Evolutionary conservation across 2,888 invertebrate species (phyloP).

Genomic region (Ferrisia virgata): DNA sequence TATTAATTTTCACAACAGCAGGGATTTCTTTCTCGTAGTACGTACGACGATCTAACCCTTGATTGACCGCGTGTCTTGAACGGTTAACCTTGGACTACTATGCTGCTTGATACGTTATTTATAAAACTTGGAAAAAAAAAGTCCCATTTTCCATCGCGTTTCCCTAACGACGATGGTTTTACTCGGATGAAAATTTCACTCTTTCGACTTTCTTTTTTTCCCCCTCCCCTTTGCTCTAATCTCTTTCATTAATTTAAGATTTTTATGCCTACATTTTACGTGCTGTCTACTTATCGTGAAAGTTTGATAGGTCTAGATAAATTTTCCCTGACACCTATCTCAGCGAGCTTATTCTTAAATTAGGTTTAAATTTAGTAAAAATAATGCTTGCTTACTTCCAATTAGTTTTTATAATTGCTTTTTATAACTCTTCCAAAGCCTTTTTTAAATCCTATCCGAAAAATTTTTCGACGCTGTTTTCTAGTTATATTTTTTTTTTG

Average conservation of each 20-base stretch:
- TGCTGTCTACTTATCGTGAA: too few relatives aligned
- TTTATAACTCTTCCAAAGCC: too few relatives aligned
- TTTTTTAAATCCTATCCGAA: too few relatives aligned
- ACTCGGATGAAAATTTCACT: background rate
- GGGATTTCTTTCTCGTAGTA: background rate
- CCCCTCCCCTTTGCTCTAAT: background rate
- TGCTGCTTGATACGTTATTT: conserved; percentile 5
- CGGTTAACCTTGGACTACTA: background rate
- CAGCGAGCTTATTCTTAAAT: too few relatives aligned
- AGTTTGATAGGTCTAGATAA: too few relatives aligned
- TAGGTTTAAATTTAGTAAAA: too few relatives aligned
- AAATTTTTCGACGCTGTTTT: background rate
- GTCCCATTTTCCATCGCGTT: background rate
- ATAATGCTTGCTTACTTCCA: too few relatives aligned
- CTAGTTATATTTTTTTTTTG: too few relatives aligned
- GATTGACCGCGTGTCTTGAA: background rate
- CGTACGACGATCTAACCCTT: background rate
- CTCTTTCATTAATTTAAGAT: background rate
- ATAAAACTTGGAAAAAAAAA: background rate
- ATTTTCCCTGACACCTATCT: too few relatives aligned
- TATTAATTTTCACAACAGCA: conserved; percentile 1
- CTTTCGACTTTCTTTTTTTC: background rate
- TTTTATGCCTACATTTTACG: too few relatives aligned
- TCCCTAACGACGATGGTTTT: background rate
- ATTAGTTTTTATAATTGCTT: too few relatives aligned